Evolutionary conservation across 2,797 vertebrate genomes (phyloP), one percentile per base, ranked within the genome.

Genomic region (Steatocranus sp.): DNA sequence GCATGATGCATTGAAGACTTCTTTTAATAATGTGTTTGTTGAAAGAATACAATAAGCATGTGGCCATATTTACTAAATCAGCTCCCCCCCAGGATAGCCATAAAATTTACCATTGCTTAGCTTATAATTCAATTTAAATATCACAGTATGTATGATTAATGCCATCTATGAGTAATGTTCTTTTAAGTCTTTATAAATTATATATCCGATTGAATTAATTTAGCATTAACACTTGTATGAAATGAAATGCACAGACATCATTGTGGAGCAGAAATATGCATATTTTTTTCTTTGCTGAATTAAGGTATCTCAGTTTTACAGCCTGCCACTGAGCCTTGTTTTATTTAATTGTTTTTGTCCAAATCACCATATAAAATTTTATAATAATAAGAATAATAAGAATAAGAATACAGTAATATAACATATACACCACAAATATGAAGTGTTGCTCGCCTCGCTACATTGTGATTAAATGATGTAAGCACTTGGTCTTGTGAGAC

Each of bases 111-210:
- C 36, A 61, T 85, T 81, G 82, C 83, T 89, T 90, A 80, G 89
- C 89, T 89, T 83, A 41, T 85, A 75, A 87, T 92, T 93, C 75
- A 88, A 89, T 92, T 93, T 88, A 63, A 93, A 93, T 94, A 89
- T 92, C 81, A 89, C 88, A 91, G 80, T 81, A 80, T 89, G 93
- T 84, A 88, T 90, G 93, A 93, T 91, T 56, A 91, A 92, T 82
- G 89, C 80, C 88, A 51, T 79, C 56, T 70, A 43, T 83, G 88
- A 93, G 66, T 93, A 91, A 94, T 95, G 86, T 63, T 82, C 86
- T 87, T 91, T 87, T 85, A 92, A 95, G 86, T 83, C 84, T 87
- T 93, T 87, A 63, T 93, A 86, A 89, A 94, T 95, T 84, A 89
- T 87, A 89, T 48, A 88, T 88, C 74, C 81, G 82, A 89, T 91